Conservation (phyloP, 1,140 invertebrate genomes). For the Reticulitermes speratus region DNA sequence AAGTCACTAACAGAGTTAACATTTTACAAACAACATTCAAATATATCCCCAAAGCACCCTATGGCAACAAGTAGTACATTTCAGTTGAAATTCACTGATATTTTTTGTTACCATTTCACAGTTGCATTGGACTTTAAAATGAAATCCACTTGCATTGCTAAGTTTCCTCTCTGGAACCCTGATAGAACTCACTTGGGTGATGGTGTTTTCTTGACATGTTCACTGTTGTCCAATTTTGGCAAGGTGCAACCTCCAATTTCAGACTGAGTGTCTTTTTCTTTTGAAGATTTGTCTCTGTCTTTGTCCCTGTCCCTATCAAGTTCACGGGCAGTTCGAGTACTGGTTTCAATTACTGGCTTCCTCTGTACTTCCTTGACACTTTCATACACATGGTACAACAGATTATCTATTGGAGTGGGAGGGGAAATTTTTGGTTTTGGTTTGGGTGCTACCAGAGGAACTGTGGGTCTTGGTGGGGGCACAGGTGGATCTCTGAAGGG, state of each 20-base stretch:
- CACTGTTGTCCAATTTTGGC: conserved; percentile 11
- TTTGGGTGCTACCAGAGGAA: not conserved
- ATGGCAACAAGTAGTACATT: too few species aligned
- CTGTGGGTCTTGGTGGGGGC: conserved; percentile 28
- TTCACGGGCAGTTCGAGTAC: conserved; percentile 41
- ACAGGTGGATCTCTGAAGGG: conserved; percentile 62
- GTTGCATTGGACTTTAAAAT: too few species aligned
- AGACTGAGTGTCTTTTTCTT: conserved; percentile 20
- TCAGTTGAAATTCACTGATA: too few species aligned
- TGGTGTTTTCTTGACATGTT: conserved; percentile 29
- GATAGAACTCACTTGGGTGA: conserved; percentile 31
- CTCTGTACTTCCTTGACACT: conserved; percentile 54
- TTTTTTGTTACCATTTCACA: too few species aligned
- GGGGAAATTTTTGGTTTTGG: conserved; percentile 28
- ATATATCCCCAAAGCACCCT: too few species aligned
- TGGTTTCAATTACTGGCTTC: conserved; percentile 37
- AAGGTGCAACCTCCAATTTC: not conserved
- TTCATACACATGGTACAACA: conserved; percentile 78
- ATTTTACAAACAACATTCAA: too few species aligned
- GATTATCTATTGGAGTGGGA: conserved; percentile 68
- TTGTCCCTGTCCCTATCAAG: conserved; percentile 41
- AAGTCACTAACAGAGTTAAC: too few species aligned
- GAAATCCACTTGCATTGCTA: too few species aligned
- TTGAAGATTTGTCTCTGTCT: not conserved
- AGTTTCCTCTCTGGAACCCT: not conserved